Evolutionary conservation across 2,113 vertebrate genomes (phyloP), one percentile per base, ranked within the genome.

Genomic region (Orthonyx spaldingii): DNA sequence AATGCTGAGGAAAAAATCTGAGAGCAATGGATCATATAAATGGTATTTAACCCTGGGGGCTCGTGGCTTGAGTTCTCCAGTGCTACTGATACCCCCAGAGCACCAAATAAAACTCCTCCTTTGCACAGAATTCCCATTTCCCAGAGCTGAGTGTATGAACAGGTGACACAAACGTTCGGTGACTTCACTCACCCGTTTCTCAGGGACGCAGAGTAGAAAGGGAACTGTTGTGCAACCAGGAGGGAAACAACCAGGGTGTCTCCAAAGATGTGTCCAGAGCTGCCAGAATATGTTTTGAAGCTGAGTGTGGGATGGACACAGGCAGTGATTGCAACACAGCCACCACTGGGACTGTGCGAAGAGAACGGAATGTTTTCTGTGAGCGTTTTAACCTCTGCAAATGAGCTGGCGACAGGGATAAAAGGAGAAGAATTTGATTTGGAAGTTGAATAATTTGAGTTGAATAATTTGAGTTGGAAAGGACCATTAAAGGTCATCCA

Each of bases 261-360:
- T 26, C 68, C 18, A 26, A 72, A 28, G 32, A 16, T 9, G 32
- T 6, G 46, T 61, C 42, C 59, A 64, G 42, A 8, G 20, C n/a
- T 75, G 84, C 77, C 87, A 91, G 81, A 78, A 74, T 21, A 1
- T 44, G 35, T 33, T 78, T 30, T 50, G 56, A 26, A 55, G 81
- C 64, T 10, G 60, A 33, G 24, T 6, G 46, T 63, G 53, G 64
- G 84, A 22, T 0, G 3, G 11, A 20, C 55, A 56, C 49, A 19
- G 52, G 49, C 22, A 37, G 47, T 1, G 77, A 95, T 87, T 94
- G 93, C 77, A 24, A 82, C 93, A 93, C 69, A 74, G 68, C 28
- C 57, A 14, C 37, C 4, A 2, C 44, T 44, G 47, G 22, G 28
- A 10, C 66, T 30, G 44, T 7, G 17, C 6, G 57, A 28, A 21